Base-by-base conservation (phyloP, 2,113 vertebrate genomes). In the Tyrannus savana region DNA sequence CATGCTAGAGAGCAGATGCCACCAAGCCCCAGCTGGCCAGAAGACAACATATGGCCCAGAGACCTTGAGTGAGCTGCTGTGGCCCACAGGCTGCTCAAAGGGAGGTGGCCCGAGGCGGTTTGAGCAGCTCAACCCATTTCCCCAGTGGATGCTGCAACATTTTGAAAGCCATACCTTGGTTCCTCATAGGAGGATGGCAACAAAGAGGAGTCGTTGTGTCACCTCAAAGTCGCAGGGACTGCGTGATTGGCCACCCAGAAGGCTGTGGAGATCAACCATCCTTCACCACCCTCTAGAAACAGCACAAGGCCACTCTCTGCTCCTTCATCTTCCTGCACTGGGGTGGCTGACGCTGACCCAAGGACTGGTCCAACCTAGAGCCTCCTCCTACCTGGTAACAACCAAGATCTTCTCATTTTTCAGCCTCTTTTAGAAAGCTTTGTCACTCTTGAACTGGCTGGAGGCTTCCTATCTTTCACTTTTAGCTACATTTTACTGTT, bases 381-480 rank as follows among this genome's bases (percentile, higher is more conserved):
- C 83, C 31, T 94, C 31, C 60, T 95, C 79, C 23, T 60, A 3
- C 50, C 72, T 16, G 95, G 96, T 97, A 96, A 96, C 0, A 2
- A 80, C 27, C 13, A 22, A 92, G 59, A 71, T 74, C 63, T 92
- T 83, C 63, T 90, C 39, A 6, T 90, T 93, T 18, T 80, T 84
- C 50, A 66, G 24, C 67, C 37, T 71, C 68, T 92, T 59, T 73
- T 75, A 19, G 66, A 37, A 60, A 21, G 28, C 62, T 88, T 67
- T 74, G 25, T 88, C 67, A 14, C 75, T 84, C 35, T 93, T 42
- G 58, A 71, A 55, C 0, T 0, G 23, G 30, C 4, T 78, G 64
- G 30, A 55, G 80, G 28, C 9, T 87, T 75, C 16, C 6, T 35
- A 6, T 35, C 19, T 87, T 67, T 50, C 21, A 7, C 12, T 3